Conservation (phyloP, 2,888 invertebrate species). For the Epistrophe eligans region DNA sequence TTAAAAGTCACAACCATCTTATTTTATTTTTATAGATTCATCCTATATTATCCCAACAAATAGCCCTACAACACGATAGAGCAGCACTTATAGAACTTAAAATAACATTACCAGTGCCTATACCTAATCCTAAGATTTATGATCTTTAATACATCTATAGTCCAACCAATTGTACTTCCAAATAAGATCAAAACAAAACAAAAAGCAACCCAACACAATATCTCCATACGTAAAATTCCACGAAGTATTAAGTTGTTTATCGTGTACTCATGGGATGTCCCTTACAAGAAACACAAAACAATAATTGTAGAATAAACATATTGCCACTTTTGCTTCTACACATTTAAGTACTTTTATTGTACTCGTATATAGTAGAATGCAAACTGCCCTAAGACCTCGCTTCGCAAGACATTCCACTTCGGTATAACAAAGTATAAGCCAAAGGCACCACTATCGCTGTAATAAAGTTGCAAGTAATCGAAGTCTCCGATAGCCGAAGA, state of each 20-base stretch:
- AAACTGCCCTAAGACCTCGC: constrained; percentile 12
- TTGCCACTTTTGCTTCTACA: background rate
- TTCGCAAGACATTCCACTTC: background rate
- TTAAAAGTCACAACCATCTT: background rate
- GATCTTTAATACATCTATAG: constrained; percentile 7
- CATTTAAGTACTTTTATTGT: background rate
- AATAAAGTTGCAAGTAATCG: constrained; percentile 53
- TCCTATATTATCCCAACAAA: constrained; percentile 6
- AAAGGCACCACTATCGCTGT: constrained; percentile 39
- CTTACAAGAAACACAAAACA: constrained; percentile 12
- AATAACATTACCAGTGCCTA: constrained; percentile 35
- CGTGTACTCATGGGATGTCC: constrained; percentile 8
- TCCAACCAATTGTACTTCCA: constrained; percentile 16
- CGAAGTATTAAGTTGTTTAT: constrained; percentile 47
- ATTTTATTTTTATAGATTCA: background rate
- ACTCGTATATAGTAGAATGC: background rate
- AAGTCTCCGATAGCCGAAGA: constrained; percentile 49
- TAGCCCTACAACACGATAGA: background rate
- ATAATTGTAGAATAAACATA: constrained; percentile 24
- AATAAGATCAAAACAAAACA: constrained; percentile 39
- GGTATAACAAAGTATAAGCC: constrained; percentile 26
- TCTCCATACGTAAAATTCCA: constrained; percentile 28
- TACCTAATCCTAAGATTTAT: constrained; percentile 62
- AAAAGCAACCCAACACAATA: background rate
- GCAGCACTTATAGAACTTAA: constrained; percentile 21